Evolutionary conservation across 2,888 invertebrate species (phyloP).

Genomic region (Galeopsomyia nigrocyanea): DNA sequence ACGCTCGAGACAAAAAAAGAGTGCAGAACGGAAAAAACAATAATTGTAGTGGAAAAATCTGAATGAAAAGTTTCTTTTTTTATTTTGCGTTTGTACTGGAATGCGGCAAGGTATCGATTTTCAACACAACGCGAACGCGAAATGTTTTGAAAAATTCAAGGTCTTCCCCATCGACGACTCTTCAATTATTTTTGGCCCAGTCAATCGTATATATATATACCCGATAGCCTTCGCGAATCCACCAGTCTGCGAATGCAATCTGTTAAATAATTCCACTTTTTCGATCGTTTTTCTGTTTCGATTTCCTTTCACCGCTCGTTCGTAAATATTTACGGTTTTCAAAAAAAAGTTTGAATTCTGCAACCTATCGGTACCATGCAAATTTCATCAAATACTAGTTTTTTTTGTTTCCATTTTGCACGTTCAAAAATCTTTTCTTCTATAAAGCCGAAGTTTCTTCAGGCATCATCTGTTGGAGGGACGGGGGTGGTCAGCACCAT

Average conservation of each 20-base stretch:
- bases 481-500: no score
- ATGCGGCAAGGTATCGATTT: conserved; percentile 15
- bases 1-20: no score
- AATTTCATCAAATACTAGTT: no score
- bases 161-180: conserved; percentile 46
- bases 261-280: conserved; percentile 23
- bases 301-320: no score
- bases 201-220: conserved; percentile 10
- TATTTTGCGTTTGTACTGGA: background rate
- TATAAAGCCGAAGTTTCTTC: no score
- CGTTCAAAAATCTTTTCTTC: no score
- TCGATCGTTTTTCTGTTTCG: background rate
- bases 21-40: background rate
- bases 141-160: conserved; percentile 50
- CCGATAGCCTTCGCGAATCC: background rate
- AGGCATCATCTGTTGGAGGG: no score
- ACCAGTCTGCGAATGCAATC: conserved; percentile 1
- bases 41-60: background rate
- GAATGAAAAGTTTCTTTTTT: background rate
- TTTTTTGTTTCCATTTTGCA: no score
- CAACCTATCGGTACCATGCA: no score
- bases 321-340: no score
- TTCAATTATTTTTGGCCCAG: conserved; percentile 49
- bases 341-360: no score
- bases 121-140: conserved; percentile 21